Evolutionary conservation across 2,888 invertebrate genomes (phyloP), one percentile per base, ranked within the genome.

Genomic region (Drosophila kuntzei): DNA sequence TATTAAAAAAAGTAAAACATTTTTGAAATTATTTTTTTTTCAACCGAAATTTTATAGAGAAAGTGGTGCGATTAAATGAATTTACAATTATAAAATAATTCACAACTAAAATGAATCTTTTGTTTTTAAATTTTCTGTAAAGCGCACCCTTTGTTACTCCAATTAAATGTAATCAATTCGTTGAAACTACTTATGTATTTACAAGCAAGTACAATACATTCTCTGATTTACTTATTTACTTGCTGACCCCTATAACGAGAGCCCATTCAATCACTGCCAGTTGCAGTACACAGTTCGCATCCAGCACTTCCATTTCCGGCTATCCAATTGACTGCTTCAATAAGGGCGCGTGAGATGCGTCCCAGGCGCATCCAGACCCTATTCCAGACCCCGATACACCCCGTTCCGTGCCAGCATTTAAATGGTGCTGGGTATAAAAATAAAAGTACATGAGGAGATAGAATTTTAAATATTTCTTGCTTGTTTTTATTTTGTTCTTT

Each of bases 181-280:
- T 50, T 39, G 3, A 9, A 32, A n/a, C 29, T 58, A 16, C 14
- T 12, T 14, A 3, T 22, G 16, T 41, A 27, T 32, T 20, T 34
- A 8, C 18, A 18, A 18, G 7, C 29, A 11, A 16, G 34, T 22
- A 25, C 11, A 27, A n/a, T 5, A 7, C 7, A 27, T 46, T 36
- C 25, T 20, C 34, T 14, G 11, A 14, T 47, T 41, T 46, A 65
- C 51, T 32, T 60, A 46, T 65, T 37, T 57, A 57, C 71, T 60
- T 34, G 58, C 46, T 69, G 70, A 80, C 84, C 87, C 81, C 66
- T 43, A 83, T 82, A 16, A 44, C 66, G 66, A 71, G 64, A 43
- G 43, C 58, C 44, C 78, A 71, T 70, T 71, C 78, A 63, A 80
- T 77, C 78, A 78, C 51, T 53, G 54, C 49, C 60, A 34, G 58